Evolutionary conservation across 2,888 invertebrate species (phyloP), one percentile per base, ranked within the genome.

Genomic region (Hymenopus coronatus): DNA sequence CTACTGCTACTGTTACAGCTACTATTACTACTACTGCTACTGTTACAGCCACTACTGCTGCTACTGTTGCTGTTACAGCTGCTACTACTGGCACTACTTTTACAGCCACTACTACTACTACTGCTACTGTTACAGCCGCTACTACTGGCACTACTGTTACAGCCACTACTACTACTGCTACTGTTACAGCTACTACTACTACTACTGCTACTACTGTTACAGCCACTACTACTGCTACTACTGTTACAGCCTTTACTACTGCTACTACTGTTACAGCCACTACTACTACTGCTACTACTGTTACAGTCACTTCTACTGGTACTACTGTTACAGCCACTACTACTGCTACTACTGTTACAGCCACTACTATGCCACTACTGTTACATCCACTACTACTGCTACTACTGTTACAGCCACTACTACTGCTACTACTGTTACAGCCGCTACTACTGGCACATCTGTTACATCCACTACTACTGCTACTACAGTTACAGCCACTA

Each of bases 11-110:
- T 89, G 81, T 28, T 89, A 25, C 88, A 88, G 81, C 33, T 89
- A 14, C 89, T 89, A 30, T 82, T 88, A n/a, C 89, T 89, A 30
- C 87, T 89, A 28, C 40, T 89, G 28, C 30, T 89, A 28, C 89
- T 89, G 28, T 82, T 89, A 28, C 87, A 88, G 20, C 82, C 54
- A 30, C 87, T 89, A 28, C 82, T 89, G 28, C 33, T 89, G 28
- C 83, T 89, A 30, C 82, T 89, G 28, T 28, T 89, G 70, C 27
- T 89, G 28, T 81, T 89, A 15, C 40, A 8, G 9, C 40, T 40
- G 9, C 40, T 40, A 40, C 40, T 40, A 40, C 40, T 40, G 9
- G 7, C 9, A 40, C 40, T 40, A 8, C 40, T 40, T 8, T 9
- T 40, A 40, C 87, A 88, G 82, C 82, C 88, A 28, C 87, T 89